Evolutionary conservation across 2,797 vertebrate genomes (phyloP), one percentile per base, ranked within the genome.

Genomic region (Gallinago solitaria): DNA sequence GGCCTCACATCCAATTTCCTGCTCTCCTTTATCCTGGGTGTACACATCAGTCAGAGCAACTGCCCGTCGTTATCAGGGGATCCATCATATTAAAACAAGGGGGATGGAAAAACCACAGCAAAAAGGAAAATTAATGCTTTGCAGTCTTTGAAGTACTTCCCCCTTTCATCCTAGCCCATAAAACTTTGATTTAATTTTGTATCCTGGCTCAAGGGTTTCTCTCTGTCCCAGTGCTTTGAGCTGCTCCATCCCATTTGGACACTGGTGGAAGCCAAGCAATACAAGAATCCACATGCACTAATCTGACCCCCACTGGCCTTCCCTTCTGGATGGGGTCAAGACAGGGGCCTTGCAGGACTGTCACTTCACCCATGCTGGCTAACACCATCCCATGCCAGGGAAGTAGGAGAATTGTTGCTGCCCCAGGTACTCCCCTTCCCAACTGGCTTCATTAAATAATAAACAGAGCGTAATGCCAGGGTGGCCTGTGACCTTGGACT

Each of bases 1-100:
- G 89, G 51, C 25, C 77, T 90, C 71, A 57, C 80, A 94, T 97
- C 69, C 73, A 97, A 97, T 97, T 96, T 97, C 96, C 96, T 96
- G 90, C 83, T 92, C 54, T 70, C 68, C 35, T 92, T 96, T 95
- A 89, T 96, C 95, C 83, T 50, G 86, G 63, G 28, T 76, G 71
- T 69, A 75, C 9, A 5, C 5, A 27, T 88, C 80, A 89, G 82
- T 92, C 81, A 88, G 93, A 91, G 69, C 2, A 1, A 80, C 65
- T 2, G 45, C 75, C 86, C 67, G 50, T 82, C 25, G 35, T 85
- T 96, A 95, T 97, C 95, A 47, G 71, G 73, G 67, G 57, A 97
- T 95, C 86, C 47, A 95, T 97, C 93, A 89, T 91, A 97, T 95
- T 96, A 96, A 96, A 97, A 93, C 84, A 81, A 73, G 65, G 35